These are phyloP conservation scores for Galbula dea DNA, from an alignment of 2,113 vertebrate genomes.

Conservation along the genomic window DNA sequence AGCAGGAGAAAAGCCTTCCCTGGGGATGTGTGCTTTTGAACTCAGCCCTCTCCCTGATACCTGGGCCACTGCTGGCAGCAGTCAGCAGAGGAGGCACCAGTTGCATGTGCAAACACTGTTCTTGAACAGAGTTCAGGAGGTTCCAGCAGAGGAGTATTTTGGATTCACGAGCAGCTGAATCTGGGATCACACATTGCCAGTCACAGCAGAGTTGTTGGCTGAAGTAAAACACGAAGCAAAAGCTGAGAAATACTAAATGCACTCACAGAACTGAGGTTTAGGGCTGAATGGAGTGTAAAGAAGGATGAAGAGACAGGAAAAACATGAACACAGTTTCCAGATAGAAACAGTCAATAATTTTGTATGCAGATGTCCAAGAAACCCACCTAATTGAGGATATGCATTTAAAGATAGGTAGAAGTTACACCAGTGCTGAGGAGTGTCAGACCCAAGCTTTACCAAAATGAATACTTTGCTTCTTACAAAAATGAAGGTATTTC, in stretches of 20 bases:
- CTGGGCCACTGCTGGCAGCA: background rate
- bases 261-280: background rate
- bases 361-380: background rate
- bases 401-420: background rate
- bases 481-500: background rate
- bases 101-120: rapidly evolving
- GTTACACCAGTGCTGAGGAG: background rate
- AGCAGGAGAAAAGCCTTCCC: background rate
- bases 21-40: background rate
- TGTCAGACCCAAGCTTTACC: background rate
- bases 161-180: background rate
- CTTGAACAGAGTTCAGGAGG: no score
- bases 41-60: background rate
- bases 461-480: background rate
- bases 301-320: background rate
- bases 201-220: background rate
- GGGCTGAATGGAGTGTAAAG: background rate
- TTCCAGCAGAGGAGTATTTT: background rate
- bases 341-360: background rate
- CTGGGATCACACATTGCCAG: background rate
- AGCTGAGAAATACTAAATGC: background rate
- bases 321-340: background rate
- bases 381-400: background rate
- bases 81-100: background rate
- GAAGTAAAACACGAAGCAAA: background rate